phyloP scores from a whole-genome alignment of 1,140 invertebrate genomes.

The Trinorchestia longiramus region DNA sequence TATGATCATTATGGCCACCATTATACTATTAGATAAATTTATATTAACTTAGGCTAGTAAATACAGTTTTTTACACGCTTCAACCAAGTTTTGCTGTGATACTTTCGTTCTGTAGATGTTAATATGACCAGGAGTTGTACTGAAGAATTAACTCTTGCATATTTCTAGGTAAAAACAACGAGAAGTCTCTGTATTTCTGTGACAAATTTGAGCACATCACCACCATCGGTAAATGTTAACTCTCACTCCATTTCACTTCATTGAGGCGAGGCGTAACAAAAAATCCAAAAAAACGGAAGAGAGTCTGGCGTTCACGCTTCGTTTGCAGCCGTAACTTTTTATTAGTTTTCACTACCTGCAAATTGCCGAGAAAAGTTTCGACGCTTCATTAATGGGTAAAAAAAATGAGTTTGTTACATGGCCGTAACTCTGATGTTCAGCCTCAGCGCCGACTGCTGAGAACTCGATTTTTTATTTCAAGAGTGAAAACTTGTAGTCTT shows the following conservation, averaged over 20 bases:
- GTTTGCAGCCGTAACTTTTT: constrained; percentile 20
- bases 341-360: constrained; percentile 39
- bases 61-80: background rate
- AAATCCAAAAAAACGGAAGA: background rate
- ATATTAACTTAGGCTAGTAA: too few species aligned
- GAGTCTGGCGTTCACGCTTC: constrained; percentile 14
- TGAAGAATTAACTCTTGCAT: background rate
- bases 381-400: constrained; percentile 15
- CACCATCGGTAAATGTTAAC: background rate
- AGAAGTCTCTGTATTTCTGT: background rate
- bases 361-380: constrained; percentile 29
- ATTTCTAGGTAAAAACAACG: background rate
- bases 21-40: too few species aligned
- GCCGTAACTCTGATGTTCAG: constrained; percentile 10
- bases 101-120: background rate
- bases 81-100: background rate
- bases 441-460: background rate
- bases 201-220: background rate
- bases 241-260: background rate
- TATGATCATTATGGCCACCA: too few species aligned
- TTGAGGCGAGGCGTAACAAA: background rate
- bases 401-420: constrained; percentile 6
- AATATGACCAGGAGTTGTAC: background rate
- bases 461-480: background rate
- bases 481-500: background rate